Percentiles rank a stretch among this genome's conserved stretches.
Evolutionary conservation across 2,797 vertebrate species (phyloP).

Genomic region (Galagoides demidoff): DNA sequence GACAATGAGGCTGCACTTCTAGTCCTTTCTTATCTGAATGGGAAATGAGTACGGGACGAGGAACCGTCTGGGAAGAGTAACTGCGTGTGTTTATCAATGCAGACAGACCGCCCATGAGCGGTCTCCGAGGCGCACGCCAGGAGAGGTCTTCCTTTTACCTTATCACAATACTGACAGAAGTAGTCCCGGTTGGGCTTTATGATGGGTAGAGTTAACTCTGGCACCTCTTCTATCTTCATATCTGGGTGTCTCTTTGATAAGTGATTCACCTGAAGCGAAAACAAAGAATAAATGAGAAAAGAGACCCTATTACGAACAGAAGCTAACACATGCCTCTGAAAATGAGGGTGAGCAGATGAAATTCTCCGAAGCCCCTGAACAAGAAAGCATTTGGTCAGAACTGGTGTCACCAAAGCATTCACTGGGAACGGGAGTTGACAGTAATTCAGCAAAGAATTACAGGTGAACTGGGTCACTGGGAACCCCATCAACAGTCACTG

Average conservation of each 20-base stretch:
- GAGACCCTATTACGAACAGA: constrained; percentile 49
- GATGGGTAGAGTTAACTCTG: constrained; percentile 97
- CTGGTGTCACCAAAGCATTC: not conserved
- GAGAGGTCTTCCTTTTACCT: constrained; percentile 88
- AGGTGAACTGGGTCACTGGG: not conserved
- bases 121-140: not conserved
- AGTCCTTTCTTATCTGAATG: not conserved
- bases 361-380: constrained; percentile 1
- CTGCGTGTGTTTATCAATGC: not conserved
- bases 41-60: not conserved
- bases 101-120: not conserved
- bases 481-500: not conserved
- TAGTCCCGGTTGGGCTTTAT: constrained; percentile 99
- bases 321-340: constrained; percentile 3
- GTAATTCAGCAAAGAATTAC: constrained; percentile 25
- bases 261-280: constrained; percentile 95
- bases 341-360: not conserved
- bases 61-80: not conserved
- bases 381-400: not conserved
- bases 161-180: constrained; percentile 99
- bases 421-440: not conserved
- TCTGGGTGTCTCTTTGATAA: constrained; percentile 98
- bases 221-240: constrained; percentile 99
- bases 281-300: constrained; percentile 48
- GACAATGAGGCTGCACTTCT: not conserved